A percentile compares a stretch with the other conserved stretches of the same genome.
phyloP scores from a whole-genome alignment of 2,888 invertebrate genomes.

The Helleia helle region DNA sequence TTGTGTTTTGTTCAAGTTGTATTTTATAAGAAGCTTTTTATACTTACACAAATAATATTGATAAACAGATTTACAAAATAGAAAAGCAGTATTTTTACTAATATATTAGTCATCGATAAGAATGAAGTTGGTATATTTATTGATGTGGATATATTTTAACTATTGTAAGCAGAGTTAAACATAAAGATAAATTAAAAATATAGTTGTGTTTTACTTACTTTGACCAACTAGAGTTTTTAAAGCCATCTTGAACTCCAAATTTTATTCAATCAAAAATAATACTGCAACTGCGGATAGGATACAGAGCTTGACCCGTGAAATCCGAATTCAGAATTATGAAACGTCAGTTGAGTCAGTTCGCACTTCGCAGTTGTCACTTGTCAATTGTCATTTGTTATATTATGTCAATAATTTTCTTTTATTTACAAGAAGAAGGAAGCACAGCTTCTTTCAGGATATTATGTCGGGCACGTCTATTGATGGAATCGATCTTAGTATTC shows the following conservation, averaged over 20 bases:
- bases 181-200: conserved; percentile 15
- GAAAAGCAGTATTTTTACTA: conserved; percentile 16
- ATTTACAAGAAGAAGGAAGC: no score
- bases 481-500: no score
- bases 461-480: no score
- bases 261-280: neutral
- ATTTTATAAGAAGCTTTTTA: no score
- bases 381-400: conserved; percentile 13
- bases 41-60: no score
- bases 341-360: no score
- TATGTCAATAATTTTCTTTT: no score
- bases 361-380: no score
- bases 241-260: conserved; percentile 78
- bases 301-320: neutral
- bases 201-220: conserved; percentile 78
- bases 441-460: no score
- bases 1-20: no score
- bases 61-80: no score
- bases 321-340: no score
- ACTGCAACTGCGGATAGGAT: neutral
- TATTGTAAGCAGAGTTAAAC: neutral
- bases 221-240: conserved; percentile 89
- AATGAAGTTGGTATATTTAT: conserved; percentile 1
- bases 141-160: neutral
- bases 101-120: conserved; percentile 40